These are phyloP conservation scores for Pedicia rivosa DNA, from an alignment of 2,888 invertebrate genomes.

Conservation along the genomic window DNA sequence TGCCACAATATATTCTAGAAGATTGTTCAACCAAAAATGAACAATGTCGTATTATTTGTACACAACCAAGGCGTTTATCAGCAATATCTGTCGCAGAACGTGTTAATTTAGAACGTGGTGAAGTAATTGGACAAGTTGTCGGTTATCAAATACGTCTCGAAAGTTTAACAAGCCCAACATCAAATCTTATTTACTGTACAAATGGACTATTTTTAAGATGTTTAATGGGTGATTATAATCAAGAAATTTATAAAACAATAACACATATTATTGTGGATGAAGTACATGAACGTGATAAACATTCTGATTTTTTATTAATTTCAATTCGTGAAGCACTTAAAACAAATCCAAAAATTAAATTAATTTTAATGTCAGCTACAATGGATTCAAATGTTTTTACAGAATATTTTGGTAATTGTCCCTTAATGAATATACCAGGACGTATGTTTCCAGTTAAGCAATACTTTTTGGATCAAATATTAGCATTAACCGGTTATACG, in stretches of 20 bases:
- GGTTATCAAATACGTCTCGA: constrained; percentile 89
- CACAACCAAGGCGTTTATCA: constrained; percentile 83
- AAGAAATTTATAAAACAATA: constrained; percentile 19
- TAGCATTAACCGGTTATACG: constrained; percentile 41
- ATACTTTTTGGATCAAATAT: constrained; percentile 65
- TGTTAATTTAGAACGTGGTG: constrained; percentile 55
- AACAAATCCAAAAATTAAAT: constrained; percentile 51
- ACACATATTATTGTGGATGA: constrained; percentile 89
- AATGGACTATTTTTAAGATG: constrained; percentile 46
- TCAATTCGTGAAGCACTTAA: constrained; percentile 61
- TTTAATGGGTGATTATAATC: constrained; percentile 58
- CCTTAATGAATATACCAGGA: constrained; percentile 62
- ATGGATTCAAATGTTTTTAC: constrained; percentile 67
- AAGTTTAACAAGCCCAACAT: constrained; percentile 27
- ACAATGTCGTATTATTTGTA: constrained; percentile 74
- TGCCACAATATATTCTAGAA: constrained; percentile 85
- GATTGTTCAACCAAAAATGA: constrained; percentile 41
- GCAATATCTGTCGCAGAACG: constrained; percentile 82
- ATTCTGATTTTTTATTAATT: constrained; percentile 83
- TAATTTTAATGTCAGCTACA: constrained; percentile 92
- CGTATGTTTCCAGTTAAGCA: constrained; percentile 56
- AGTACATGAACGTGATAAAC: constrained; percentile 86
- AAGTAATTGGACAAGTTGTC: constrained; percentile 49
- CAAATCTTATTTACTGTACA: constrained; percentile 24
- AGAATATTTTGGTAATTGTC: constrained; percentile 69